Base-by-base conservation (phyloP, 1,140 invertebrate genomes). In the Nasonia longicornis region DNA sequence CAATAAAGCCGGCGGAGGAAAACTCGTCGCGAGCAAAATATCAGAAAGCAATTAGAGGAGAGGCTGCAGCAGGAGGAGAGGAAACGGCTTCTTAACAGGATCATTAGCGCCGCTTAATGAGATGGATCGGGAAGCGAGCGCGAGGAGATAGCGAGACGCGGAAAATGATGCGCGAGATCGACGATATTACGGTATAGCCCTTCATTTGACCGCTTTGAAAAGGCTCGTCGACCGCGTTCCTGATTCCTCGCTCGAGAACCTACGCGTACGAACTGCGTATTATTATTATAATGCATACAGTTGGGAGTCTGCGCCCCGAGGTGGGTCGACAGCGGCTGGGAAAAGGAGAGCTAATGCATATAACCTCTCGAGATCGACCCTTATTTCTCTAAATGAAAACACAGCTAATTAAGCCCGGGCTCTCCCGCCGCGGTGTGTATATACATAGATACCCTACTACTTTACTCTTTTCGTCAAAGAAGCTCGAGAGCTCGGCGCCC, bases 41-140 rank as follows among this genome's bases (percentile, higher is more conserved):
- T 81, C 74, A 77, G 72, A 81, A 77, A 81, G 75, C 64, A 81
- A 81, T 81, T 77, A 77, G 66, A 12, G 29, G 38, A 58, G 14
- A 63, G 11, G 26, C 12, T 1, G 14, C 2, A 8, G 42, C 20
- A n/a, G 38, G 14, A 77, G 48, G 38, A 48, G 42, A 72, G 38
- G 45, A n/a, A 72, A 42, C 66, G 42, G 45, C 70, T 77, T 35
- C 75, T 69, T 48, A 64, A 81, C 67, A 75, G 75, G 80, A 81
- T 81, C 80, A 81, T 81, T 77, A 81, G 74, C 75, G 52, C 69
- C 67, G 67, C 38, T 72, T 81, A 77, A 81, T 81, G 80, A 81
- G 67, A 81, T 72, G 69, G 74, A 81, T 81, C 73, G 64, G 29
- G 42, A 71, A 70, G 48, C 52, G 16, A 73, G 45, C 20, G 14